Percentiles rank a stretch among this genome's conserved stretches.
These are phyloP conservation scores for Naja naja DNA, from an alignment of 2,113 vertebrate species.

Conservation along the genomic window DNA sequence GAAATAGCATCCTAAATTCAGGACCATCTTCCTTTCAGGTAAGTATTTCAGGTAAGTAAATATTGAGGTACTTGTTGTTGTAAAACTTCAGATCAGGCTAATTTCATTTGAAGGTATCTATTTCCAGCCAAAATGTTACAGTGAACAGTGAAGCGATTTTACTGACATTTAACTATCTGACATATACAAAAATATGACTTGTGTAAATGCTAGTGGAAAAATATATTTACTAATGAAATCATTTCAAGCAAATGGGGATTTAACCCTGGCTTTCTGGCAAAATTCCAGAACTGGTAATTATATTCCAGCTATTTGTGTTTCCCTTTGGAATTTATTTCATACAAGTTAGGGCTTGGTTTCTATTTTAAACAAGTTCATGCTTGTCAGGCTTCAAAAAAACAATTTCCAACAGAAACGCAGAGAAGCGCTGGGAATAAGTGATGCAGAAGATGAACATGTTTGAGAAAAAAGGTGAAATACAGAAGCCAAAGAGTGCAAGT, in stretches of 20 bases:
- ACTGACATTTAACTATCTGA: constrained; percentile 50
- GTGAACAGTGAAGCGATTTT: constrained; percentile 13
- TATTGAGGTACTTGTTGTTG: background rate
- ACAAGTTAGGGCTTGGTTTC: accelerated
- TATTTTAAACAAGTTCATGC: background rate
- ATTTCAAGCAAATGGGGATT: constrained; percentile 57
- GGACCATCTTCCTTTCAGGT: background rate
- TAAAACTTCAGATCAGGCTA: background rate
- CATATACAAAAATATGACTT: constrained; percentile 48
- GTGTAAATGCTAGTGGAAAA: constrained; percentile 41
- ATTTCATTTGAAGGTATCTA: background rate
- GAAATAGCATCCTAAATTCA: background rate
- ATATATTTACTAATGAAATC: constrained; percentile 63
- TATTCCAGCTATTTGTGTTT: constrained; percentile 42
- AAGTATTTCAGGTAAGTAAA: background rate
- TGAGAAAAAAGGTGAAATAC: background rate
- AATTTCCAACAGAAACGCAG: background rate
- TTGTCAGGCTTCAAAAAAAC: constrained; percentile 38
- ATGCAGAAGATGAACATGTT: background rate
- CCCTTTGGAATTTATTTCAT: constrained; percentile 34
- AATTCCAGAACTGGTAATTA: constrained; percentile 50
- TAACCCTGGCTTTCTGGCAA: constrained; percentile 50
- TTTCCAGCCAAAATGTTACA: background rate
- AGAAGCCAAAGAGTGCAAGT: background rate
- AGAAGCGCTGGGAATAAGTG: background rate